Base-by-base conservation (phyloP, 2,888 invertebrate species). In the Lasioglossum figueresi region DNA sequence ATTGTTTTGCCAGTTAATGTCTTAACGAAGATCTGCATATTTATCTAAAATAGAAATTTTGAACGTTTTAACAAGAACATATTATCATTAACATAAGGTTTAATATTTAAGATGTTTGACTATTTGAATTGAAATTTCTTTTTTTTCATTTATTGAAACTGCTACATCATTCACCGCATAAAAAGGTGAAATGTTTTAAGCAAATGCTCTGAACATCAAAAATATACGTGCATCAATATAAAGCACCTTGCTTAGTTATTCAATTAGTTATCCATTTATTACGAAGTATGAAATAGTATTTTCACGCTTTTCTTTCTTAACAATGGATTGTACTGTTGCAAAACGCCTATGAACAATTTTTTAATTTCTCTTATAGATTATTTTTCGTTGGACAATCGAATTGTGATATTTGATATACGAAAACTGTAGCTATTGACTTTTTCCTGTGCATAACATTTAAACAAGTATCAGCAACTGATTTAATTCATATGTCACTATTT, bases 11-110 rank as follows among this genome's bases (percentile, higher is more conserved):
- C 84, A 48, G 84, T 87, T n/a, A 85, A 31, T 1, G 87, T 85
- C 76, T 91, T 91, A 14, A 92, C 91, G 23, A 92, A 91, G 77
- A 91, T 92, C 89, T 92, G 92, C 92, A 92, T 92, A 76, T 71
- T 92, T 88, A 75, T 84, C 91, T 92, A 71, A 83, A 85, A 76
- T 12, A 23, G 74, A 37, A 85, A 68, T 73, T 52, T 63, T 56
- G 56, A 71, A 40, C 56, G 3, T 16, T 12, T 16, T 34, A n/a
- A 40, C 5, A 37, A n/a, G 14, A 70, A n/a, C 5, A 37, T 14
- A 0, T n/a, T 70, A 4, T 70, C 40, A 37, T 23, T 14, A 12
- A n/a, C 1, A 4, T 14, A 37, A n/a, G 14, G n/a, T 40, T 12
- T 23, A 34, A 16, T 34, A 2, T 23, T 52, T n/a, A 10, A n/a